A percentile compares a stretch with the other conserved stretches of the same genome.
Conservation (phyloP, 2,888 invertebrate species). For the Tanytarsus gracilentus region DNA sequence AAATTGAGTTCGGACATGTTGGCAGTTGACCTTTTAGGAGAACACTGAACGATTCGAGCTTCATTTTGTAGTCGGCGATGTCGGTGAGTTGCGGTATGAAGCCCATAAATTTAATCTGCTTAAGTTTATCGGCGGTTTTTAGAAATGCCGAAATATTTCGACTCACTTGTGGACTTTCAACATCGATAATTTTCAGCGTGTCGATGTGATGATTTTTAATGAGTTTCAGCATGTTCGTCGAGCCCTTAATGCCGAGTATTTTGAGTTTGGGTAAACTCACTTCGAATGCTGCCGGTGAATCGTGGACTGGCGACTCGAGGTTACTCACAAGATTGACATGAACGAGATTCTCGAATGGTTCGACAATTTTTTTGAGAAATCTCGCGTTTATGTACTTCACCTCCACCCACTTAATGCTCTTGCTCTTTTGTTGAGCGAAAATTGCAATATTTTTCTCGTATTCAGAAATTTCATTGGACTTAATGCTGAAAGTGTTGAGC, state of each 20-base stretch:
- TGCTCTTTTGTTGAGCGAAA: not conserved
- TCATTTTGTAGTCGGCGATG: not conserved
- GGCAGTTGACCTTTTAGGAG: not conserved
- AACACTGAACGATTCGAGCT: not conserved
- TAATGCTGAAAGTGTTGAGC: not conserved
- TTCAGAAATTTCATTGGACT: not conserved
- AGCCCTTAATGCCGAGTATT: not conserved
- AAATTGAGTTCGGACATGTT: not conserved
- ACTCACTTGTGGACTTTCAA: not conserved
- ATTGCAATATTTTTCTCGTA: not conserved
- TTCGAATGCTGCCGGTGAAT: not conserved
- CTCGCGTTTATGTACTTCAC: not conserved
- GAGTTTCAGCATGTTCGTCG: not conserved
- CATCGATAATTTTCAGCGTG: not conserved
- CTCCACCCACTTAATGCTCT: not conserved
- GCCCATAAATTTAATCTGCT: not conserved
- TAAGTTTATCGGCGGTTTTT: not conserved
- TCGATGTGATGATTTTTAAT: not conserved
- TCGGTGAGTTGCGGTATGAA: not conserved
- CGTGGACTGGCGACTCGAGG: not conserved
- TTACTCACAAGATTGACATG: not conserved
- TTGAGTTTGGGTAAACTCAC: not conserved
- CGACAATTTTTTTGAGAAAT: not conserved
- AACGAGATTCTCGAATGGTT: not conserved
- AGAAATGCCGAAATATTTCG: not conserved